A percentile compares a stretch with the other conserved stretches of the same genome.
phyloP scores from a whole-genome alignment of 2,113 vertebrate genomes.

The Centrocercus urophasianus region DNA sequence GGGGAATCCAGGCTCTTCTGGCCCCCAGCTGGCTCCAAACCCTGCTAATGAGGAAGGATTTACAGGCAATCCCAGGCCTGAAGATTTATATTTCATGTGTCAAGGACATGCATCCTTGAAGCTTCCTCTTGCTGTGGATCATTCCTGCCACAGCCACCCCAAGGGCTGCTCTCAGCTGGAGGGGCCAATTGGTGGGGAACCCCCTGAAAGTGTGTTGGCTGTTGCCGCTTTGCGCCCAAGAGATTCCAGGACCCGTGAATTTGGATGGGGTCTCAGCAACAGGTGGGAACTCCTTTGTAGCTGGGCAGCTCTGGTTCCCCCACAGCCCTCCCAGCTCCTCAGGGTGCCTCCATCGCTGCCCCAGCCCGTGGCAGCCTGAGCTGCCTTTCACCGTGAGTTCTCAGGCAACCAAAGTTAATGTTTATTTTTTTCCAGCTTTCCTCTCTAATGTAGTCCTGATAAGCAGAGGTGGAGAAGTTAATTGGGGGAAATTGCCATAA shows the following conservation, averaged over 20 bases:
- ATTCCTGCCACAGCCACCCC: neutral
- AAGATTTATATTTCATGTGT: conserved; percentile 42
- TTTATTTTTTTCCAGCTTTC: neutral
- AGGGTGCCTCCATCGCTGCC: neutral
- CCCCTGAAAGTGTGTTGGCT: neutral
- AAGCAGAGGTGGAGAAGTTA: neutral
- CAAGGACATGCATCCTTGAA: conserved; percentile 58
- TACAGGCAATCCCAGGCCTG: conserved; percentile 2
- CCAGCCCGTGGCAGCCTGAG: neutral
- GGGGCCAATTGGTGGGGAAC: neutral
- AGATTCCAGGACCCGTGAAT: too few relatives aligned
- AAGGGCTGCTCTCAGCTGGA: neutral
- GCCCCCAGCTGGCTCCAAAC: neutral
- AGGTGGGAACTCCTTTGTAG: neutral
- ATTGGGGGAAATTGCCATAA: neutral
- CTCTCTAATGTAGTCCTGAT: neutral
- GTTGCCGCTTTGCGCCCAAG: neutral
- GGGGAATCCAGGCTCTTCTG: neutral
- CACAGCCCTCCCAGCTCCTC: fast-evolving
- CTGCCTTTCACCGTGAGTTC: neutral
- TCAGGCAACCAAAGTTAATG: neutral
- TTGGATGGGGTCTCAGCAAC: neutral
- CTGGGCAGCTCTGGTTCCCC: fast-evolving
- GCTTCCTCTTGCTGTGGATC: neutral
- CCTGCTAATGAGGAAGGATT: conserved; percentile 21